Base-by-base conservation (phyloP, 2,797 vertebrate species). In the Phoebastria nigripes region DNA sequence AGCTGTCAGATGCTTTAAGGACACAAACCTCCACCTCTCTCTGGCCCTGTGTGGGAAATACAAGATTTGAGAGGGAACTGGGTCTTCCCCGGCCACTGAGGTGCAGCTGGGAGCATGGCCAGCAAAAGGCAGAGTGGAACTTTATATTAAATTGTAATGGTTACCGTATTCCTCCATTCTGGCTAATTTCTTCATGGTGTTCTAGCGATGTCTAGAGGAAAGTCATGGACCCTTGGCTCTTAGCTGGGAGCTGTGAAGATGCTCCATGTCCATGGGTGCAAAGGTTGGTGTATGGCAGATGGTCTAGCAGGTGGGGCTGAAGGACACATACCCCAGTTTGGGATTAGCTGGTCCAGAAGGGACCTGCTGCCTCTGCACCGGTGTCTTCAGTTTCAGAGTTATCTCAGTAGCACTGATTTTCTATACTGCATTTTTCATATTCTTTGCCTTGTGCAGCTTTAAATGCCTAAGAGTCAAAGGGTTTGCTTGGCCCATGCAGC, bases 181-280 rank as follows among this genome's bases (percentile, higher is more conserved):
- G 54, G 33, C 24, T 44, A 5, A 29, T 41, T 29, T 4, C 3
- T 55, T 59, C 51, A 20, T 6, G 25, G 15, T 28, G 58, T 85
- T 74, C 25, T 39, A 65, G 21, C 3, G 4, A 52, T 11, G 44
- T n/a, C 79, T 41, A 29, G 44, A 61, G 67, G 7, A 51, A 9
- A 19, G 8, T n/a, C 1, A 0, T 10, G 49, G 17, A 11, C 20
- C 55, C 29, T 37, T 28, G 63, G 15, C 8, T 54, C 11, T 65
- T 46, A 41, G 10, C 17, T 22, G 25, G 15, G 20, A 16, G 24
- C 37, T 85, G 16, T 42, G 82, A 54, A 61, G 70, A n/a, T 51
- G 51, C 31, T 91, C 35, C 44, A 6, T 15, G 33, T 20, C 39
- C 46, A 6, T 1, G 33, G 54, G 16, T 46, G 16, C 67, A 55